phyloP scores from a whole-genome alignment of 2,888 invertebrate species.

The Merodon equestris region DNA sequence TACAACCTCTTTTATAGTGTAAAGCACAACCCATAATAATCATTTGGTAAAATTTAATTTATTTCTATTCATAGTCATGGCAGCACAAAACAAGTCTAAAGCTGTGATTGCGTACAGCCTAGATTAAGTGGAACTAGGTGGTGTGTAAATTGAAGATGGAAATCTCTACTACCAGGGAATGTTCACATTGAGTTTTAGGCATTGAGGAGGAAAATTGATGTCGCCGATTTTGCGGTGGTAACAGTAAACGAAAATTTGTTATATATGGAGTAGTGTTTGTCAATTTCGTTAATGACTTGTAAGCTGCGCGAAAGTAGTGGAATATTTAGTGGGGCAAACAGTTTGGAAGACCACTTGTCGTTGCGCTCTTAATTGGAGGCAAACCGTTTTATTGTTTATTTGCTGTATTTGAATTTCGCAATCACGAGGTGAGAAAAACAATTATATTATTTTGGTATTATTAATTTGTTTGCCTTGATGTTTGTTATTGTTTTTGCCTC shows the following conservation, averaged over 20 bases:
- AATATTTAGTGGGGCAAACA: slow-evolving; percentile 26
- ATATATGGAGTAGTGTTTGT: slow-evolving; percentile 52
- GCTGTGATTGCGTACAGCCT: slow-evolving; percentile 48
- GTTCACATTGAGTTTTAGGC: slow-evolving; percentile 55
- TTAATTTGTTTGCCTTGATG: too few relatives aligned
- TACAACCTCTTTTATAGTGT: slow-evolving; percentile 8
- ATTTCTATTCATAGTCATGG: slow-evolving; percentile 55
- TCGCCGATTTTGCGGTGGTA: slow-evolving; percentile 40
- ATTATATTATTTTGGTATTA: too few relatives aligned
- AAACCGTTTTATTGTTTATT: slow-evolving; percentile 57
- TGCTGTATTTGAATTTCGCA: slow-evolving; percentile 58
- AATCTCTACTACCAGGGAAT: slow-evolving; percentile 61
- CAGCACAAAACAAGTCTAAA: slow-evolving; percentile 42
- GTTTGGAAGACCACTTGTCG: slow-evolving; percentile 43
- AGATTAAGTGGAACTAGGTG: slow-evolving; percentile 8
- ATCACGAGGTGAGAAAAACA: slow-evolving; percentile 54
- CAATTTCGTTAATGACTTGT: slow-evolving; percentile 63
- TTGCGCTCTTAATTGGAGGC: slow-evolving; percentile 58
- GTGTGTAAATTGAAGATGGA: slow-evolving; percentile 44
- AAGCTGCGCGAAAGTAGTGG: slow-evolving; percentile 17
- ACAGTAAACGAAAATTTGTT: slow-evolving; percentile 43
- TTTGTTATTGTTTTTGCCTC: too few relatives aligned
- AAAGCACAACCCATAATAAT: slow-evolving; percentile 45
- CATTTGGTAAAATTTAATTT: slow-evolving; percentile 66
- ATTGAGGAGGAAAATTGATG: slow-evolving; percentile 48